Base-by-base conservation (phyloP, 2,797 vertebrate species). In the Hydrocynus forskahlii region DNA sequence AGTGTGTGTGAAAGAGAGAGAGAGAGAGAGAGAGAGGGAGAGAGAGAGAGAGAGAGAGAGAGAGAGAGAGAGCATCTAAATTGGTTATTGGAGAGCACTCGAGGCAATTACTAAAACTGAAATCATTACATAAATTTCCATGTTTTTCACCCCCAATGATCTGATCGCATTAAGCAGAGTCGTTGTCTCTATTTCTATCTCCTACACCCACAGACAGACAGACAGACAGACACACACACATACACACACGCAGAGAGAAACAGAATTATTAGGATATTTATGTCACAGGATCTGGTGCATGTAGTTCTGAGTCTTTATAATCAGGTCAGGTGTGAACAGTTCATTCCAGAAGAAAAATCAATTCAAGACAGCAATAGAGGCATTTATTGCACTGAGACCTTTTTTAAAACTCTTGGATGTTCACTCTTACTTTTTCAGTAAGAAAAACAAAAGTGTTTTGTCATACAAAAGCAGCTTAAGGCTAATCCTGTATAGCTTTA, bases 71-170 rank as follows among this genome's bases (percentile, higher is more conserved):
- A 35, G 9, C 12, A 73, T 83, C 81, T 86, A 75, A 82, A 83
- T 85, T 83, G 59, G 82, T 81, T 87, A 81, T 86, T 45, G 8
- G 71, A 78, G 64, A 83, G 79, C 83, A 86, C 78, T 86, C 83
- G 64, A 87, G 81, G 85, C 84, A 86, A 72, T 85, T 85, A 82
- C 77, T 83, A 78, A 81, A 80, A 85, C 80, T 62, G 59, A 85
- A 80, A 87, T 88, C 63, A 83, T 83, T 72, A 87, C 83, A 85
- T 83, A 85, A 75, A 87, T 84, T 64, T 80, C 77, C 77, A 81
- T 87, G 81, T 84, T 83, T 75, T 81, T 81, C 57, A 83, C 75
- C 80, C 62, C 76, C 70, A 82, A 79, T 84, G 77, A 81, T 85
- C 76, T 75, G 83, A 88, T 88, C 29, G 70, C 76, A 82, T 84